Percentiles rank a stretch among this genome's conserved stretches.
Conservation (phyloP, 2,113 vertebrate genomes). For the Chaenogobius annularis region DNA sequence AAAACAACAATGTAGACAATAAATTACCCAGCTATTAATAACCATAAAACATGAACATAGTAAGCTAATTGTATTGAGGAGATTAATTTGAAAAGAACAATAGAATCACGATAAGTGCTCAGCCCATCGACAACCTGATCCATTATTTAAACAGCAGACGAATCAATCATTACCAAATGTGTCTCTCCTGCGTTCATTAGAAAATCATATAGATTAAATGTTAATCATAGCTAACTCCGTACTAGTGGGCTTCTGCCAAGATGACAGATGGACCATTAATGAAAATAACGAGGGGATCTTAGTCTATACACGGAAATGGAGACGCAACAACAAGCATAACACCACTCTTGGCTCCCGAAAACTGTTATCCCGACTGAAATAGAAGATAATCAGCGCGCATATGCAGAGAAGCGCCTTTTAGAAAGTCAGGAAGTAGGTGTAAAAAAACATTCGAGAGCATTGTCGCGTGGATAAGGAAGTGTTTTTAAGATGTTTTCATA, state of each 20-base stretch:
- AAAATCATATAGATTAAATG: constrained; percentile 75
- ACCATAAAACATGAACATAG: constrained; percentile 6
- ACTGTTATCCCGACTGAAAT: constrained; percentile 61
- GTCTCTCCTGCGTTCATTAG: constrained; percentile 62
- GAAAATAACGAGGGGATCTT: constrained; percentile 76
- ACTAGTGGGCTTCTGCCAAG: constrained; percentile 69
- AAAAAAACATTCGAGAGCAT: constrained; percentile 45
- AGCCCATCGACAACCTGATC: constrained; percentile 31
- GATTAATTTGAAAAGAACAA: constrained; percentile 35
- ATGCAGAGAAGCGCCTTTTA: constrained; percentile 20
- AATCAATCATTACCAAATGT: constrained; percentile 60
- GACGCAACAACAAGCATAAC: constrained; percentile 67
- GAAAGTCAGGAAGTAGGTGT: constrained; percentile 54
- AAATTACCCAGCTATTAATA: not conserved
- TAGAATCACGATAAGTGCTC: constrained; percentile 32
- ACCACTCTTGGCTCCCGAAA: constrained; percentile 64
- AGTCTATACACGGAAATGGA: constrained; percentile 74
- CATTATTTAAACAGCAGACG: constrained; percentile 54
- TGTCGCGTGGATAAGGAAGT: constrained; percentile 29
- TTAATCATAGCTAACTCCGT: constrained; percentile 71
- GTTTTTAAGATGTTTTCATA: constrained; percentile 56
- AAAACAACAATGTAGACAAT: not conserved
- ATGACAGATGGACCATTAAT: constrained; percentile 82
- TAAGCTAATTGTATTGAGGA: constrained; percentile 19
- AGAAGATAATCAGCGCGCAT: constrained; percentile 47